Percentiles rank a stretch among this genome's conserved stretches.
phyloP scores from a whole-genome alignment of 2,888 invertebrate genomes.

The Parelbella ahira region DNA sequence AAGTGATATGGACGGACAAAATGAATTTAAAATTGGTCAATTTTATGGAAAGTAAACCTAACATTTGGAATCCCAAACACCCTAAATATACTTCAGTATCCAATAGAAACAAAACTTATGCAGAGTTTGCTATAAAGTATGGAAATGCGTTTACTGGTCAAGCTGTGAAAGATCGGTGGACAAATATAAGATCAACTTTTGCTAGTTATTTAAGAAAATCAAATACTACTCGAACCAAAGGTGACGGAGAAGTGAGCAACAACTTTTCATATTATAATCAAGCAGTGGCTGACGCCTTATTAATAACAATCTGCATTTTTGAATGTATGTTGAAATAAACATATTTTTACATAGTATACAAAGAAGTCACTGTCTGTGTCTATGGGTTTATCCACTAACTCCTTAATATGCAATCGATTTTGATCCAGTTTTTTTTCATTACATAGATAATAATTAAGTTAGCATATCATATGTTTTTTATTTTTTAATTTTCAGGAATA shows the following conservation, averaged over 20 bases:
- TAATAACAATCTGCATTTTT: too few species aligned
- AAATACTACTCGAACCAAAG: conserved; percentile 42
- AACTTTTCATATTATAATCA: too few species aligned
- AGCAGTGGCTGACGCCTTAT: too few species aligned
- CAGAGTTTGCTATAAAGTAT: conserved; percentile 63
- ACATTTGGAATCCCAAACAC: conserved; percentile 70
- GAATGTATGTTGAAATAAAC: too few species aligned
- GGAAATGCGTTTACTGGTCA: conserved; percentile 63
- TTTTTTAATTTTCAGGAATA: conserved; percentile 46
- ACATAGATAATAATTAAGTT: too few species aligned
- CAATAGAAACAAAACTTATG: conserved; percentile 57
- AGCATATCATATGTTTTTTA: too few species aligned
- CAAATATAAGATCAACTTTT: conserved; percentile 69
- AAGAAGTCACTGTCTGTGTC: too few species aligned
- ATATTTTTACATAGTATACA: too few species aligned
- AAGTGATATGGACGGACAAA: conserved; percentile 68
- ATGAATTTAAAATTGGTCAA: conserved; percentile 70
- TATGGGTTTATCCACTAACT: too few species aligned
- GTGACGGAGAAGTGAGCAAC: conserved; percentile 46
- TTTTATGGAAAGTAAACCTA: conserved; percentile 58
- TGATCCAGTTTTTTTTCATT: too few species aligned
- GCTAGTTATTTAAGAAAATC: conserved; percentile 65
- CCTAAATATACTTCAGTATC: conserved; percentile 62
- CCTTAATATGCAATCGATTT: too few species aligned
- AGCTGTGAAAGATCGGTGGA: conserved; percentile 72